Percentiles rank a stretch among this genome's conserved stretches.
Conservation (phyloP, 2,797 vertebrate species). For the Microctenopoma stevenorrisi region DNA sequence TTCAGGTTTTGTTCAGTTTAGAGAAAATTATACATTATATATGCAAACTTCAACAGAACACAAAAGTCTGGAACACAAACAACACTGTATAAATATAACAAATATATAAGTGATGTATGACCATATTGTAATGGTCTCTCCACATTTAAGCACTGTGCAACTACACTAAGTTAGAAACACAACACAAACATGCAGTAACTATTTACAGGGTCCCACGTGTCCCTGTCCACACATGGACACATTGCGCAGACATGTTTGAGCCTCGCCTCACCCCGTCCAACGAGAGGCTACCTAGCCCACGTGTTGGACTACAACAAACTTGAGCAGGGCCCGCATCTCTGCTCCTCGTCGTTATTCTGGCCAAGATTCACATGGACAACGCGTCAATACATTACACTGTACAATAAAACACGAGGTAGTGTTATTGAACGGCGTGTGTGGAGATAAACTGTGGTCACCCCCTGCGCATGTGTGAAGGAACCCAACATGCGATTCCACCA, state of each 20-base stretch:
- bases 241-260: conserved; percentile 76
- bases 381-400: neutral
- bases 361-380: accelerated
- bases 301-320: conserved; percentile 76
- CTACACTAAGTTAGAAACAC: neutral
- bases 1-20: too few species aligned
- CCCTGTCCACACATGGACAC: conserved; percentile 30
- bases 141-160: neutral
- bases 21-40: too few species aligned
- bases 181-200: neutral
- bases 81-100: too few species aligned
- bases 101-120: too few species aligned
- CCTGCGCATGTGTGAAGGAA: conserved; percentile 57
- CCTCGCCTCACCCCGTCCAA: conserved; percentile 57
- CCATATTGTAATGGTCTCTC: too few species aligned
- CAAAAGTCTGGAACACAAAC: too few species aligned
- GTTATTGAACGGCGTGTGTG: neutral
- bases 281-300: conserved; percentile 58
- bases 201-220: conserved; percentile 68
- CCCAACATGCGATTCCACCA: conserved; percentile 61
- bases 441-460: neutral
- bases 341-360: neutral
- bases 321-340: neutral
- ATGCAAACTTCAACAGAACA: too few species aligned
- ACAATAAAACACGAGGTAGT: neutral